Percentiles rank a stretch among this genome's conserved stretches.
Evolutionary conservation across 2,797 vertebrate species (phyloP).

Genomic region (Chaetodon trifasciatus): DNA sequence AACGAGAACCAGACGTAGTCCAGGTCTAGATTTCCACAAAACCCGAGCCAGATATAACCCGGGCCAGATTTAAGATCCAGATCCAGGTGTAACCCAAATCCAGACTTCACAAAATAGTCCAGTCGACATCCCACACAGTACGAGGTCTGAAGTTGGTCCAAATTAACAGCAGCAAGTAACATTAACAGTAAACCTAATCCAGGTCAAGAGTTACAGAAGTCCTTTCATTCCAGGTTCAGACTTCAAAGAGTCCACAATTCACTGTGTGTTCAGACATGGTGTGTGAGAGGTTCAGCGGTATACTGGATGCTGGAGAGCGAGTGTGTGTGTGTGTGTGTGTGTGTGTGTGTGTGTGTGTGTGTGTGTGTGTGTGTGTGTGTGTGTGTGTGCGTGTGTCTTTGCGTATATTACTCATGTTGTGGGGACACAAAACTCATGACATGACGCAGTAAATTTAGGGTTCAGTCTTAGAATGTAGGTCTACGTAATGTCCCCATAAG

Average conservation of each 20-base stretch:
- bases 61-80: background rate
- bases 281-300: background rate
- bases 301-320: background rate
- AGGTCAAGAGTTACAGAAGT: background rate
- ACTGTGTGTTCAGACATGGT: background rate
- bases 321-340: conserved; percentile 20
- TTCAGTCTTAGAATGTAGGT: too few relatives aligned
- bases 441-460: too few relatives aligned
- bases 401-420: conserved; percentile 29
- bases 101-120: background rate
- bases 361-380: conserved; percentile 16
- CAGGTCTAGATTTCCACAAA: background rate
- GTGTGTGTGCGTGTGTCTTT: conserved; percentile 52
- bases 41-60: too few relatives aligned
- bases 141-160: background rate
- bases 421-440: too few relatives aligned
- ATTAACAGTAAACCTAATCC: background rate
- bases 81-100: background rate
- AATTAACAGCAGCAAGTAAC: background rate
- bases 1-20: background rate
- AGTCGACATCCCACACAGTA: background rate
- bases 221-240: background rate
- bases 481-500: too few relatives aligned
- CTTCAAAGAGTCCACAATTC: background rate
- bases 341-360: conserved; percentile 28